phyloP scores from a whole-genome alignment of 2,797 vertebrate species.

The Muraenolepis orangiensis region DNA sequence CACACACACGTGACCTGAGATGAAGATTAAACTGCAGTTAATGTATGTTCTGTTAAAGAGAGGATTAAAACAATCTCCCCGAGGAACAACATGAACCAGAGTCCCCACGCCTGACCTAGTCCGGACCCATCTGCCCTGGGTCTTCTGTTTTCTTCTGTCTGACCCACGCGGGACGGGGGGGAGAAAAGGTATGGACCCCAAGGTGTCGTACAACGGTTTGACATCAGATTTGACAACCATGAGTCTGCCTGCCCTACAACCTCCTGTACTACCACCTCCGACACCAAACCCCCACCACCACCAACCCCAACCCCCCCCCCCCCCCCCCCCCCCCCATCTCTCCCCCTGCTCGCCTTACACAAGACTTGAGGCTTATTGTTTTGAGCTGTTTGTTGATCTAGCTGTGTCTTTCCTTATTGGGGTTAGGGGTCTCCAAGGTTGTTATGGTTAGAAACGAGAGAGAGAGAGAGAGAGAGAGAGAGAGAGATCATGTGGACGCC shows the following conservation, averaged over 20 bases:
- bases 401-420: conserved; percentile 3
- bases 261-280: background rate
- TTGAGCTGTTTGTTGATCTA: conserved; percentile 22
- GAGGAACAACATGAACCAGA: background rate
- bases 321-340: background rate
- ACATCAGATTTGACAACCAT: background rate
- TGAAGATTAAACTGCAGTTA: background rate
- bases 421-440: conserved; percentile 24
- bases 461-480: background rate
- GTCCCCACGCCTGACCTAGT: background rate
- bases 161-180: background rate
- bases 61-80: background rate
- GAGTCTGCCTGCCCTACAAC: background rate
- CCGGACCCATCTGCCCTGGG: background rate
- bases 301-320: background rate
- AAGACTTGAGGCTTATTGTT: conserved; percentile 3
- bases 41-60: background rate
- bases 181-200: background rate
- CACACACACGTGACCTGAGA: background rate
- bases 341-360: background rate
- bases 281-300: no score
- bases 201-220: background rate
- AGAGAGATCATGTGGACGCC: background rate
- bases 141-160: background rate
- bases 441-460: conserved; percentile 6